A percentile compares a stretch with the other conserved stretches of the same genome.
Conservation (phyloP, 2,888 invertebrate species). For the Molorchus minor region DNA sequence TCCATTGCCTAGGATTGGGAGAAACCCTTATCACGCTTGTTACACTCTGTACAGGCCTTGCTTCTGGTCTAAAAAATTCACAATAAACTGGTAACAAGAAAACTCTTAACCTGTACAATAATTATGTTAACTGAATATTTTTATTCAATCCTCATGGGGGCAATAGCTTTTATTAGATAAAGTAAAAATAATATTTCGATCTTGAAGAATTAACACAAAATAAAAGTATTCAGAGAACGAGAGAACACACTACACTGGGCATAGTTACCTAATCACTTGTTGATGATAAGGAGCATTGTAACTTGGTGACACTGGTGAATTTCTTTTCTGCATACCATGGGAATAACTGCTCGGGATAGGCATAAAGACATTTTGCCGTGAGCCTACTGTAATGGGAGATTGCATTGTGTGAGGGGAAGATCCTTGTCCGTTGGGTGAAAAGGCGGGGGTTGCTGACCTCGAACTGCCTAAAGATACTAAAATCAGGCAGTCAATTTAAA, state of each 20-base stretch:
- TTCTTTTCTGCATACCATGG: slow-evolving; percentile 62
- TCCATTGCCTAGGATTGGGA: slow-evolving; percentile 70
- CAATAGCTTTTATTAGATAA: too few relatives aligned
- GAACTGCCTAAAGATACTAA: slow-evolving; percentile 92
- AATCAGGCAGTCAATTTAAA: slow-evolving; percentile 40
- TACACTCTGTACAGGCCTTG: slow-evolving; percentile 71
- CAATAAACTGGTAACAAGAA: too few relatives aligned
- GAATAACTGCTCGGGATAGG: slow-evolving; percentile 78
- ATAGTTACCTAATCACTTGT: slow-evolving; percentile 58
- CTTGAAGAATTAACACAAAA: too few relatives aligned
- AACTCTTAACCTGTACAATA: too few relatives aligned
- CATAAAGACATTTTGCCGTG: slow-evolving; percentile 89
- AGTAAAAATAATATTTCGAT: too few relatives aligned
- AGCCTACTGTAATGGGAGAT: slow-evolving; percentile 75
- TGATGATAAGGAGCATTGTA: slow-evolving; percentile 59
- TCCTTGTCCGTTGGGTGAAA: slow-evolving; percentile 77
- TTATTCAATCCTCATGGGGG: too few relatives aligned
- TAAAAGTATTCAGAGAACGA: too few relatives aligned
- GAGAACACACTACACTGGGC: neutral
- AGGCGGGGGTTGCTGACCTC: slow-evolving; percentile 91
- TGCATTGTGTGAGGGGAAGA: slow-evolving; percentile 75
- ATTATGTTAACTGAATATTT: too few relatives aligned
- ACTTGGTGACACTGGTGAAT: slow-evolving; percentile 61
- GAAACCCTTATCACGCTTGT: slow-evolving; percentile 88
- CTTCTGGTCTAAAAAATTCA: slow-evolving; percentile 76